These are phyloP conservation scores for Catagonus wagneri DNA, from an alignment of 2,113 vertebrate genomes.

Conservation along the genomic window DNA sequence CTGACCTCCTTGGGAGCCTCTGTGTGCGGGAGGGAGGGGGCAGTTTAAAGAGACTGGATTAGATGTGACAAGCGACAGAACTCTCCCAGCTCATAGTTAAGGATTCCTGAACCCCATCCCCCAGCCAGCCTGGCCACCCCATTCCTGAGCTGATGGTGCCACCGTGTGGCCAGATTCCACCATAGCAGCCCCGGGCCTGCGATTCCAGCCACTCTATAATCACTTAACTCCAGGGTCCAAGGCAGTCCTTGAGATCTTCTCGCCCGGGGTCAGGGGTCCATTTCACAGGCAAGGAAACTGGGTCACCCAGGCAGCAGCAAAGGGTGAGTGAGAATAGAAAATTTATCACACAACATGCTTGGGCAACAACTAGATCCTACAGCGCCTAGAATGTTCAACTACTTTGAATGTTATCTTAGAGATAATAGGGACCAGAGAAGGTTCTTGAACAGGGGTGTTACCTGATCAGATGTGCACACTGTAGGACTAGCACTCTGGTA, in stretches of 20 bases:
- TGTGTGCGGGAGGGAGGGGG: background rate
- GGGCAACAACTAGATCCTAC: too few relatives aligned
- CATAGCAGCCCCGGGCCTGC: background rate
- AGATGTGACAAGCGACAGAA: background rate
- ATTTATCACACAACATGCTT: background rate
- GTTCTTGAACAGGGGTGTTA: background rate
- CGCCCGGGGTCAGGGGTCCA: background rate
- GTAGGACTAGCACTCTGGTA: background rate
- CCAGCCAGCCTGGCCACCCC: rapidly evolving
- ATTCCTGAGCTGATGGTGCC: conserved; percentile 77
- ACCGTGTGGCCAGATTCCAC: conserved; percentile 65
- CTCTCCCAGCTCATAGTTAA: rapidly evolving
- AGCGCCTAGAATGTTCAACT: background rate
- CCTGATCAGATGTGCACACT: background rate
- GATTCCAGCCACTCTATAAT: background rate
- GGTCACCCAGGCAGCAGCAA: background rate
- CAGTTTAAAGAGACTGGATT: background rate
- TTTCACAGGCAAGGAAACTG: background rate
- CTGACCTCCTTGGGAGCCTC: background rate
- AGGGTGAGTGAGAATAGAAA: background rate
- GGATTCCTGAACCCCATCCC: background rate
- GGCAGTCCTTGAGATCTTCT: background rate
- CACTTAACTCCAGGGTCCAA: background rate
- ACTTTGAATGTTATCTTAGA: background rate
- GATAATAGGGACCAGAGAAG: conserved; percentile 2